Evolutionary conservation across 2,113 vertebrate genomes (phyloP), one percentile per base, ranked within the genome.

Genomic region (Alligator mississippiensis): DNA sequence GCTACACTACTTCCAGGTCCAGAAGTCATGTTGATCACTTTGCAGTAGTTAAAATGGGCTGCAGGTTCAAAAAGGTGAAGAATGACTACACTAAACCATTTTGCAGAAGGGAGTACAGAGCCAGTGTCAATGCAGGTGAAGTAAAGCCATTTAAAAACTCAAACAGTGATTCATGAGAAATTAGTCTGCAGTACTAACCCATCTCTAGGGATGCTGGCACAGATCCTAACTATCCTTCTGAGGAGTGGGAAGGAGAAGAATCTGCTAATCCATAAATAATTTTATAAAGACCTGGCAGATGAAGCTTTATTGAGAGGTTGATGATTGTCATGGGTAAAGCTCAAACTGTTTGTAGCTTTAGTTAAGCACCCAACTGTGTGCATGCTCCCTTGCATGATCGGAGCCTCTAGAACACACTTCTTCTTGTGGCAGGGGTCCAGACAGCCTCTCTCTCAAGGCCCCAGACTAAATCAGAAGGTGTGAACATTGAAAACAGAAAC

Each of bases 91-190:
- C 47, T 47, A 47, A 47, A 47, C 47, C 47, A 47, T 47, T 47
- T 47, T 75, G 9, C 21, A 60, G 76, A 91, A 28, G 2, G 38
- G 34, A 88, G 84, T 38, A 34, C 64, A 84, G 87, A 92, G 87
- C 74, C 12, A 15, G 54, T 83, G 13, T 4, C 12, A 95, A 90
- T 38, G 38, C 63, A 76, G 90, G 87, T 84, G 62, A 95, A 96
- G 12, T 21, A 90, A 54, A 76, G 75, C 94, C 60, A 85, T 89
- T 87, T 78, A 87, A 90, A 82, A 84, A 9, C 85, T 92, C 78
- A 93, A 82, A 83, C 12, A 4, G 59, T 82, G 80, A 77, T 93
- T 90, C 12, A 82, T 76, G 66, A 96, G 94, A 96, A 88, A 93
- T 78, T 77, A 84, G 62, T 76, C 92, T 88, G 59, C 92, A 88